Base-by-base conservation (phyloP, 2,888 invertebrate species). In the Metopia argyrocephala region DNA sequence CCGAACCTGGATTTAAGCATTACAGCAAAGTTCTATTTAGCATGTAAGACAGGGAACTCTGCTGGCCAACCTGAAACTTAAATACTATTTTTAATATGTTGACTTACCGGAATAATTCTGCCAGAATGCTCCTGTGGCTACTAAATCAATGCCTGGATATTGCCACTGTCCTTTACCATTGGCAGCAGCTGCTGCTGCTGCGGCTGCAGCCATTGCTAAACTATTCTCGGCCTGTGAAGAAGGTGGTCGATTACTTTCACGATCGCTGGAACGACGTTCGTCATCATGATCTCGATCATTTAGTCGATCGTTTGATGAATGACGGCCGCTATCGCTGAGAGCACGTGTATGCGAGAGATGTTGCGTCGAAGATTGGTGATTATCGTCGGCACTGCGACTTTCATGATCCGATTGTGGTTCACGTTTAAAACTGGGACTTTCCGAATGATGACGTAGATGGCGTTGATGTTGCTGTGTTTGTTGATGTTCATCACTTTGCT, bases 21-120 rank as follows among this genome's bases (percentile, higher is more conserved):
- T n/a, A n/a, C n/a, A n/a, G n/a, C n/a, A n/a, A n/a, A n/a, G n/a
- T n/a, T n/a, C n/a, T n/a, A n/a, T n/a, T n/a, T n/a, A n/a, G n/a
- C n/a, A n/a, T n/a, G n/a, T n/a, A n/a, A n/a, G n/a, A n/a, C n/a
- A n/a, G n/a, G n/a, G n/a, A n/a, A n/a, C n/a, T n/a, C n/a, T n/a
- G n/a, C n/a, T n/a, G n/a, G n/a, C n/a, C n/a, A n/a, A n/a, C n/a
- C n/a, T n/a, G n/a, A n/a, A n/a, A n/a, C n/a, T n/a, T n/a, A n/a
- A n/a, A n/a, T n/a, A n/a, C n/a, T n/a, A n/a, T n/a, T n/a, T n/a
- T n/a, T n/a, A n/a, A n/a, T n/a, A n/a, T n/a, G n/a, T n/a, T n/a
- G n/a, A 89, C 94, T 93, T 90, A 96, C 96, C 96, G 88, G 96
- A 96, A 91, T 96, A 96, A 90, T 96, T 96, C 90, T 96, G 96